phyloP scores from a whole-genome alignment of 2,888 invertebrate genomes.

The Drosophila borealis region DNA sequence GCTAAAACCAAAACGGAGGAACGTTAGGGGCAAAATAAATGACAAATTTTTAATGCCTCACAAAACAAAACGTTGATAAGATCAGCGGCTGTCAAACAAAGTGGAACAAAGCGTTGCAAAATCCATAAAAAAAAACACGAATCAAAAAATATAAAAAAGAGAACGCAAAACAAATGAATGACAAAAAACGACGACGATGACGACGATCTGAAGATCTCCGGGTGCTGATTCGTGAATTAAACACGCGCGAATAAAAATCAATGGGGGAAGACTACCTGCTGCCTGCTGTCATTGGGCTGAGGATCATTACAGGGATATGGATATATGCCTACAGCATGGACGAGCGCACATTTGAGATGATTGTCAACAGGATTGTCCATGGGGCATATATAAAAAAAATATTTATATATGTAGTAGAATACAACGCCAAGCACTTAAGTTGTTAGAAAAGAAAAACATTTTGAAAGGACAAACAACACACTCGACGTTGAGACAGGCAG shows the following conservation, averaged over 20 bases:
- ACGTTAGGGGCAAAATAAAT: conserved; percentile 55
- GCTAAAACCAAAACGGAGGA: conserved; percentile 33
- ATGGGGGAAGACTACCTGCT: conserved; percentile 59
- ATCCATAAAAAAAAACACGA: conserved; percentile 24
- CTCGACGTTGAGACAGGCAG: conserved; percentile 40
- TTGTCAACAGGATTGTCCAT: conserved; percentile 67
- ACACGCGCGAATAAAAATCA: conserved; percentile 79
- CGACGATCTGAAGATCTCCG: conserved; percentile 69
- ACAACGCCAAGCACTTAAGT: conserved; percentile 71
- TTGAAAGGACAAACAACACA: conserved; percentile 77
- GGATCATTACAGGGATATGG: conserved; percentile 36
- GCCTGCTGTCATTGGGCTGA: conserved; percentile 3
- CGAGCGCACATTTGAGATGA: conserved; percentile 62
- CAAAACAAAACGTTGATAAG: conserved; percentile 77
- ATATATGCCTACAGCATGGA: conserved; percentile 50
- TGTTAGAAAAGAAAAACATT: conserved; percentile 79
- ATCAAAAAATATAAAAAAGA: conserved; percentile 10
- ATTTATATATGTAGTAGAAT: conserved; percentile 68
- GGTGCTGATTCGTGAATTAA: conserved; percentile 75
- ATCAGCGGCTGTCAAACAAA: conserved; percentile 73
- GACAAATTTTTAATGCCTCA: conserved; percentile 80
- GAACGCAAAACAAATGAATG: conserved; percentile 59
- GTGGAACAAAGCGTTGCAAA: conserved; percentile 67
- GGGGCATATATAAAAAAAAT: conserved; percentile 62
- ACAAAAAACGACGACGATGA: conserved; percentile 41